Evolutionary conservation across 2,113 vertebrate genomes (phyloP), one percentile per base, ranked within the genome.

Genomic region (Forbesichthys agassizii): DNA sequence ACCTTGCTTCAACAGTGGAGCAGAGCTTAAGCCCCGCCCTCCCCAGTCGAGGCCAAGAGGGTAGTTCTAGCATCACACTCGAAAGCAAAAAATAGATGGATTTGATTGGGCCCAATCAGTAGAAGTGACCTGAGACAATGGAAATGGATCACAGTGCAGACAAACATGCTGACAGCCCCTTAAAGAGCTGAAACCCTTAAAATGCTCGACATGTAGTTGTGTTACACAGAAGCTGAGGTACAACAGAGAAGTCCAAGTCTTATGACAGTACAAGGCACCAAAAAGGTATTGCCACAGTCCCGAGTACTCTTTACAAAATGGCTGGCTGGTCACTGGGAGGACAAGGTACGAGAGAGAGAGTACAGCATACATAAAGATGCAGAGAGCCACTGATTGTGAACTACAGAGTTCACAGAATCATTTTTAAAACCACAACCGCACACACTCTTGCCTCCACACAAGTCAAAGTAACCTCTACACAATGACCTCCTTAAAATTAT

Each of bases 121-220:
- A 66, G 16, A 27, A 63, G 18, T 66, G 36, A 62, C 20, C 9
- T 65, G 14, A 46, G 51, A 0, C 33, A 66, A 56, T 11, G 33
- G 47, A 77, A 84, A 92, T 91, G 90, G 91, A 88, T 92, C 91
- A 93, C 93, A 93, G 92, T 94, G 92, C 90, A 94, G 92, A 92
- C 33, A 51, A 52, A 78, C 61, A 81, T 73, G 60, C 68, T 0
- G 16, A 72, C 61, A 70, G 77, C 74, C 74, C 60, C 27, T 68
- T 58, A 18, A 42, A 6, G 54, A 56, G 70, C 77, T 59, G 2
- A 6, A 42, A 47, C 58, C 59, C 69, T 5, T 68, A 57, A 52
- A 47, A 1, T 12, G 68, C 49, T 54, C 51, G 66, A 69, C 63
- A 53, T 46, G 55, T 11, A 48, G 68, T 36, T 46, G 42, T 75